A percentile compares a stretch with the other conserved stretches of the same genome.
Evolutionary conservation across 2,113 vertebrate genomes (phyloP).

Genomic region (Orycteropus afer): DNA sequence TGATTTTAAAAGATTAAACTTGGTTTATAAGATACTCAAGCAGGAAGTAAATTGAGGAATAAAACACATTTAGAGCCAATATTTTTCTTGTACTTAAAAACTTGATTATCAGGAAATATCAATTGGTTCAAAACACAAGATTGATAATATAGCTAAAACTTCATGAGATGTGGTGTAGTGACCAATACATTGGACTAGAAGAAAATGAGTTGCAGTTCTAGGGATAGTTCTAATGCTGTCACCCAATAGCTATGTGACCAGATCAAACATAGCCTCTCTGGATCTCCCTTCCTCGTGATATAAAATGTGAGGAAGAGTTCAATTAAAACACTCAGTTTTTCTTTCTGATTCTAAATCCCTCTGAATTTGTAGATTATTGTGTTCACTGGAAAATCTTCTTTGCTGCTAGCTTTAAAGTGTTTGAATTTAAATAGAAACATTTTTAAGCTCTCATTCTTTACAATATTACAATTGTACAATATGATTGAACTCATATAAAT

Average conservation of each 20-base stretch:
- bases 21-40: background rate
- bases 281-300: background rate
- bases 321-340: background rate
- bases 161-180: background rate
- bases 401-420: background rate
- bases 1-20: background rate
- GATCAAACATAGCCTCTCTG: background rate
- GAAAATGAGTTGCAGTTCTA: background rate
- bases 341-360: background rate
- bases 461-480: background rate
- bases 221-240: background rate
- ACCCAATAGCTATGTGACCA: background rate
- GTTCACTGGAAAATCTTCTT: constrained; percentile 12
- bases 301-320: background rate
- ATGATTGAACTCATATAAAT: background rate
- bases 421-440: background rate
- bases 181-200: background rate
- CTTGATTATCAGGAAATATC: background rate
- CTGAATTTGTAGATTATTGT: background rate
- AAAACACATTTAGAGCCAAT: background rate
- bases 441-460: background rate
- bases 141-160: background rate
- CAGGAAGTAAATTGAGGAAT: background rate
- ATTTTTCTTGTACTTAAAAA: background rate
- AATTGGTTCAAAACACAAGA: background rate